Evolutionary conservation across 2,113 vertebrate species (phyloP).

Genomic region (Phoxinus phoxinus): DNA sequence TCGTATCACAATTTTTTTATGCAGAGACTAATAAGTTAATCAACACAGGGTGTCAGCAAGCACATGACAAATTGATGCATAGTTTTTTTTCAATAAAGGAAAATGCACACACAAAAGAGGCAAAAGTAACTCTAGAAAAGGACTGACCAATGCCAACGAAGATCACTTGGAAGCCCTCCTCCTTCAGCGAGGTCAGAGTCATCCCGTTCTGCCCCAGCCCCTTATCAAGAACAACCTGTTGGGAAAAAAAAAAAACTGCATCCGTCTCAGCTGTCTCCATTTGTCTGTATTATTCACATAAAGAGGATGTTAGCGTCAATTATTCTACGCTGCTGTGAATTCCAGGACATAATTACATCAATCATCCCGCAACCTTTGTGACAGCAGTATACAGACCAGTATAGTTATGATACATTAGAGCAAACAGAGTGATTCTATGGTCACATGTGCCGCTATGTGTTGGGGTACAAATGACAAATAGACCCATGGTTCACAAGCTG

Average conservation of each 20-base stretch:
- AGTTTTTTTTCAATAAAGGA: neutral
- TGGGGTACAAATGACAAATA: conserved; percentile 25
- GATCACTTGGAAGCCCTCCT: conserved; percentile 82
- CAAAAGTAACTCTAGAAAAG: neutral
- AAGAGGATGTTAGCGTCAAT: conserved; percentile 45
- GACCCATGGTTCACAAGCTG: neutral
- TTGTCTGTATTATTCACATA: conserved; percentile 37
- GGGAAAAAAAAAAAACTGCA: neutral
- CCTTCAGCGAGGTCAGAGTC: conserved; percentile 81
- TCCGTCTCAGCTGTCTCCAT: conserved; percentile 29
- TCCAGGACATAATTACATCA: conserved; percentile 38
- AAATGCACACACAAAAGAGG: neutral
- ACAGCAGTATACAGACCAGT: conserved; percentile 11
- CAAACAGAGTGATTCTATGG: conserved; percentile 14
- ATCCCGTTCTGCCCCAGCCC: conserved; percentile 81
- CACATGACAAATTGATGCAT: neutral
- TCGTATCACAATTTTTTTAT: neutral
- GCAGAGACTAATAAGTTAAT: neutral
- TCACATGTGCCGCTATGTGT: conserved; percentile 22
- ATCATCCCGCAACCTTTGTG: conserved; percentile 35
- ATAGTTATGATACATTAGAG: conserved; percentile 43
- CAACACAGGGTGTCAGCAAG: neutral
- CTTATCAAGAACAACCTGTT: conserved; percentile 83
- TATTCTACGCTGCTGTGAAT: conserved; percentile 42
- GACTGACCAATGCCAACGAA: conserved; percentile 92